Conservation (phyloP, 2,797 vertebrate species). For the Anniella stebbinsi region DNA sequence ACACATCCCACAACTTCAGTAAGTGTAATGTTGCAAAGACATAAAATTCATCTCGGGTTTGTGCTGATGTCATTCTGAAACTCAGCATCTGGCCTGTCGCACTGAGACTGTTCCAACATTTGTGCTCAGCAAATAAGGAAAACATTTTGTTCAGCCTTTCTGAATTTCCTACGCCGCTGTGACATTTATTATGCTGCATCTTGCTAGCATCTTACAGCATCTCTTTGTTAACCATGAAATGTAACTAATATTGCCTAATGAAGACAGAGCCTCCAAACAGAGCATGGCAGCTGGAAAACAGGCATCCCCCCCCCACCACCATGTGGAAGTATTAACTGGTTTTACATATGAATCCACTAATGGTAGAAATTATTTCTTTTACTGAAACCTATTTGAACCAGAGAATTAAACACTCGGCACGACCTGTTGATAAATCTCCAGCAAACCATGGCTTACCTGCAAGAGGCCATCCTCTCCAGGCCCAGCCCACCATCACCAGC, state of each 20-base stretch:
- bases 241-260: constrained; percentile 21
- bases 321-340: neutral
- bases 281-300: constrained; percentile 10
- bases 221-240: constrained; percentile 47
- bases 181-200: constrained; percentile 35
- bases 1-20: constrained; percentile 11
- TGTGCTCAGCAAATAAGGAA: constrained; percentile 48
- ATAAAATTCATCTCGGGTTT: constrained; percentile 35
- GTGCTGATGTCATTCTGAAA: constrained; percentile 24
- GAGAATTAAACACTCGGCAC: too few relatives aligned
- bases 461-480: neutral
- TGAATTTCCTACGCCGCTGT: constrained; percentile 20
- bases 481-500: too few relatives aligned
- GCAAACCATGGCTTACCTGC: neutral
- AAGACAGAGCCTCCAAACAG: neutral
- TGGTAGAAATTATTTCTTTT: neutral
- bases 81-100: constrained; percentile 23
- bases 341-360: neutral
- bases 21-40: constrained; percentile 24
- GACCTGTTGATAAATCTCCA: neutral
- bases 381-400: neutral
- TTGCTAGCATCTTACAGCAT: neutral
- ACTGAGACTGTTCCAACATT: constrained; percentile 43
- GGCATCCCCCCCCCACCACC: too few relatives aligned
- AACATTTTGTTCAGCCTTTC: constrained; percentile 12